Percentiles rank a stretch among this genome's conserved stretches.
Conservation (phyloP, 2,113 vertebrate species). For the Psilopogon haemacephalus region DNA sequence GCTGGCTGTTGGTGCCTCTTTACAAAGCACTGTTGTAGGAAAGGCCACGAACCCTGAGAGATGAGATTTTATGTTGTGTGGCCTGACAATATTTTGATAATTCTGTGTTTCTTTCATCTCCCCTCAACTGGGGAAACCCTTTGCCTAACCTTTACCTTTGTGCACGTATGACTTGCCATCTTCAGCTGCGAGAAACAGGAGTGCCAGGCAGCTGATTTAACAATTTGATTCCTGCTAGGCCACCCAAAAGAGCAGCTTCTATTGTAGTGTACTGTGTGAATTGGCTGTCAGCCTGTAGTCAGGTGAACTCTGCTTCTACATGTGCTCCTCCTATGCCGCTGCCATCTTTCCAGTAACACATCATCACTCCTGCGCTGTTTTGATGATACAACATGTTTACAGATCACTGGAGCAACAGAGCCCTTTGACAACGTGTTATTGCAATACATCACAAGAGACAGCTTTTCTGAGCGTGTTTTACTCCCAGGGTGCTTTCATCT, state of each 20-base stretch:
- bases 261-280: neutral
- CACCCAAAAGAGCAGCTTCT: neutral
- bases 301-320: constrained; percentile 14
- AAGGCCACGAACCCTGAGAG: neutral
- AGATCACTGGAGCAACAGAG: neutral
- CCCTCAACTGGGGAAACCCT: neutral
- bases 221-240: neutral
- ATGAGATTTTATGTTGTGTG: neutral
- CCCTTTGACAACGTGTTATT: neutral
- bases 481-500: neutral
- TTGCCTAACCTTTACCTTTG: neutral
- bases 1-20: neutral
- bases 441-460: neutral
- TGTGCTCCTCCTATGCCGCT: neutral
- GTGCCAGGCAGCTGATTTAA: neutral
- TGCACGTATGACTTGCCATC: neutral
- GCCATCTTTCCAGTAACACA: neutral
- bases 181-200: neutral
- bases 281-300: neutral
- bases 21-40: neutral
- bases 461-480: neutral
- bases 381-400: neutral
- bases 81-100: neutral
- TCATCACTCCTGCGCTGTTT: neutral
- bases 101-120: neutral